Base-by-base conservation (phyloP, 2,888 invertebrate genomes). In the Drosophila bunnanda region DNA sequence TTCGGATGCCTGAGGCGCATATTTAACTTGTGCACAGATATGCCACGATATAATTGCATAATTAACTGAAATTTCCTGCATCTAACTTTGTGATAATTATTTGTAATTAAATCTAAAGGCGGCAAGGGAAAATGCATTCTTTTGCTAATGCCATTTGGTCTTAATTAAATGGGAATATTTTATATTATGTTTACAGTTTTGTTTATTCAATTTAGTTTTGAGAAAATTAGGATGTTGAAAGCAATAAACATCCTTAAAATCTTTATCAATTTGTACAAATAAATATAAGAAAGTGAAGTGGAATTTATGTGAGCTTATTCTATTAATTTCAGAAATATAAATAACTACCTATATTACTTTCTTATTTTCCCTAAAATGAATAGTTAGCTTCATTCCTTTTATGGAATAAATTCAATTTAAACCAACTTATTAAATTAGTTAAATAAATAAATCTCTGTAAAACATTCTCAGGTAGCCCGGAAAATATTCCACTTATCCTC, bases 11-110 rank as follows among this genome's bases (percentile, higher is more conserved):
- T 30, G 9, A 1, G 39, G 56, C 56, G 25, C 2, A 30, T 17
- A 32, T 39, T 64, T 48, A 15, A n/a, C 62, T 38, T 32, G 32
- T 20, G 41, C 48, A 8, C 22, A 50, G 41, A 20, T 48, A 32
- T 28, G 20, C 28, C n/a, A 20, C 20, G 28, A n/a, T 64, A 28
- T 52, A 64, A 62, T 64, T 43, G 28, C 64, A 64, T 64, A 50
- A 65, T 65, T 36, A 34, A 34, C 41, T 43, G 38, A 28, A 60
- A 32, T 57, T 57, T 52, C 50, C 20, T 22, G 50, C 50, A 34
- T 15, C 15, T 22, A 15, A 52, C 22, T 10, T 9, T 58, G 28
- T n/a, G 15, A 28, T 25, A 50, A 50, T 50, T 50, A 50, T 48
- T 28, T 17, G 25, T 36, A 57, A 48, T 57, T 57, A 32, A 57